Conservation (phyloP, 2,113 vertebrate genomes). For the Rhinichthys klamathensis region DNA sequence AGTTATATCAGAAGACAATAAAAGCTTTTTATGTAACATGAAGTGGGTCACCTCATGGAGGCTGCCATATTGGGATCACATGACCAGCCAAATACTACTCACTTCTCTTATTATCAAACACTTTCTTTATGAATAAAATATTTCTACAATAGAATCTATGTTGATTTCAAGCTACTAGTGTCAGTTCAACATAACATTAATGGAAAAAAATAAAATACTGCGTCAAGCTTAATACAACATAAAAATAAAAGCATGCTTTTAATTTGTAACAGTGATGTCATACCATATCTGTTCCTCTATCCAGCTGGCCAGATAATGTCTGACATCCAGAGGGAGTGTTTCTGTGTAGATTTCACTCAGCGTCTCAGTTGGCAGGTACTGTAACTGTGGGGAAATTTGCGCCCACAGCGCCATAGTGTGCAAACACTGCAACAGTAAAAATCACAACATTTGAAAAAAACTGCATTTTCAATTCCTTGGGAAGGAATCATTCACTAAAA, state of each 20-base stretch:
- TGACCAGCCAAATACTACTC: conserved; percentile 1
- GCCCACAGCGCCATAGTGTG: conserved; percentile 76
- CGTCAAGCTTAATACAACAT: neutral
- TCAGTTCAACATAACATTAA: neutral
- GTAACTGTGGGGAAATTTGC: conserved; percentile 70
- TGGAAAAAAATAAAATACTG: neutral
- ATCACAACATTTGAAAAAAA: neutral
- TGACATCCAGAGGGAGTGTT: conserved; percentile 75
- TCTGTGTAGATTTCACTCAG: conserved; percentile 71
- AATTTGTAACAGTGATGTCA: neutral
- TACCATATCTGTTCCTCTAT: conserved; percentile 79
- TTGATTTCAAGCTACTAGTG: neutral
- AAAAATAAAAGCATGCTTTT: neutral
- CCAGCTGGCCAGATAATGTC: conserved; percentile 75
- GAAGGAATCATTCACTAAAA: neutral
- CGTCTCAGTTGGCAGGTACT: conserved; percentile 60
- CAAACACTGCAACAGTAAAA: conserved; percentile 52
- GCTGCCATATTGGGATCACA: neutral
- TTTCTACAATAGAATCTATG: neutral
- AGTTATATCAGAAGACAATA: no score
- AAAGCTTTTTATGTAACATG: no score
- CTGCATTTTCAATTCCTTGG: neutral
- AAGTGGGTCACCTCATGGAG: neutral
- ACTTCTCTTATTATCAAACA: neutral
- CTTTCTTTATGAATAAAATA: neutral